Evolutionary conservation across 2,888 invertebrate genomes (phyloP).

Genomic region (Polydrusus pterygomalis): DNA sequence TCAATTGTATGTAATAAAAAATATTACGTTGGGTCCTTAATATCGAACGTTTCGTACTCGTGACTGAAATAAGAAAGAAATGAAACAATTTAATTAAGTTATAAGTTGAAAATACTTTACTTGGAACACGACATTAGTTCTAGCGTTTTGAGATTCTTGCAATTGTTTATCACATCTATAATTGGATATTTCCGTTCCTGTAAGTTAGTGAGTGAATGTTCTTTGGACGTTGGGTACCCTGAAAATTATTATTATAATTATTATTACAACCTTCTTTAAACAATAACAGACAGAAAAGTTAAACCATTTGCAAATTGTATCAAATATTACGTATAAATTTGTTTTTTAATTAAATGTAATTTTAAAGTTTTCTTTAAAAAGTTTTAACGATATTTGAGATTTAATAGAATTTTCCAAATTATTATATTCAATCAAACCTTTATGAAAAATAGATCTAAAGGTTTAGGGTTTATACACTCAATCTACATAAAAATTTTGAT

Average conservation of each 20-base stretch:
- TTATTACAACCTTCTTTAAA: too few relatives aligned
- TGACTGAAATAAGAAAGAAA: conserved; percentile 33
- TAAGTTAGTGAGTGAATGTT: conserved; percentile 19
- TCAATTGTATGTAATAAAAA: conserved; percentile 1
- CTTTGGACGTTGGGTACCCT: conserved; percentile 26
- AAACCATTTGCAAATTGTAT: too few relatives aligned
- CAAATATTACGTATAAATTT: too few relatives aligned
- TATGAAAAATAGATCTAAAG: too few relatives aligned
- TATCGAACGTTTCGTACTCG: conserved; percentile 13
- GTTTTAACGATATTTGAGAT: too few relatives aligned
- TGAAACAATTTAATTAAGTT: conserved; percentile 22
- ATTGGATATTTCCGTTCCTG: conserved; percentile 40
- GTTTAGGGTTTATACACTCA: too few relatives aligned
- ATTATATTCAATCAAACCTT: too few relatives aligned
- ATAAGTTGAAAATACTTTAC: conserved; percentile 29
- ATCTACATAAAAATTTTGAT: too few relatives aligned
- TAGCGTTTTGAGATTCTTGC: conserved; percentile 43
- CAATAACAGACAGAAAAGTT: too few relatives aligned
- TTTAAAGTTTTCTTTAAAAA: too few relatives aligned
- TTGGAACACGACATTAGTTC: conserved; percentile 53
- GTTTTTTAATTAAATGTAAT: too few relatives aligned
- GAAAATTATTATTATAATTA: conserved; percentile 15
- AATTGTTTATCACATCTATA: conserved; percentile 50
- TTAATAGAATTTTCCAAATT: too few relatives aligned
- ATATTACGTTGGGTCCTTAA: conserved; percentile 36